Evolutionary conservation across 2,888 invertebrate species (phyloP), one percentile per base, ranked within the genome.

Genomic region (Thymelicus lineola): DNA sequence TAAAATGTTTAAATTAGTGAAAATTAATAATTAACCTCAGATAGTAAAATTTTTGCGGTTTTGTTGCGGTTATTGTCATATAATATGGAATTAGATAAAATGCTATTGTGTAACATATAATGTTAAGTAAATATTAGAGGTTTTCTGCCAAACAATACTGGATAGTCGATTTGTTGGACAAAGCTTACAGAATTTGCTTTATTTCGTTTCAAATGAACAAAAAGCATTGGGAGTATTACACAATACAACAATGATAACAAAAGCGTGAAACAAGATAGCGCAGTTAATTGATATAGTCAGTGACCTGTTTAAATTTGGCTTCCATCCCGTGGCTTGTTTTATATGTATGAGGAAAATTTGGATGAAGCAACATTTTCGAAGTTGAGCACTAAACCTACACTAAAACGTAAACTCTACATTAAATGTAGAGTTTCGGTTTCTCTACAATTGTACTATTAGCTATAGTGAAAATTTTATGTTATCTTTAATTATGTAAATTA

Each of bases 221-320:
- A 50, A 15, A 50, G 15, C 9, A 6, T 50, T 50, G 7, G 48
- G 7, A 50, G 48, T 50, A 17, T 50, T 50, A 17, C 15, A 1
- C 48, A 50, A 50, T 60, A 50, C 12, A 46, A 61, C 57, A 36
- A 55, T 64, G 35, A 42, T 58, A 59, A 67, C 53, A 65, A 65
- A 65, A 64, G 65, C 53, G 45, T 58, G 57, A 58, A 65, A 65
- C 45, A 46, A 35, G 57, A 66, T 66, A 46, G 28, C 42, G 38
- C 35, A 67, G 53, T 55, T 66, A 45, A 60, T 70, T 72, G 74
- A 65, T 58, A 50, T 42, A 58, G 35, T 15, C 65, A 57, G 65
- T 65, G 65, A 65, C 65, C 73, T 71, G 74, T 70, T 71, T 61
- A 69, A 66, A 64, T 71, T 71, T 73, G 72, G 63, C 73, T 71